phyloP scores from a whole-genome alignment of 2,888 invertebrate genomes.

The Amphiduros pacificus region DNA sequence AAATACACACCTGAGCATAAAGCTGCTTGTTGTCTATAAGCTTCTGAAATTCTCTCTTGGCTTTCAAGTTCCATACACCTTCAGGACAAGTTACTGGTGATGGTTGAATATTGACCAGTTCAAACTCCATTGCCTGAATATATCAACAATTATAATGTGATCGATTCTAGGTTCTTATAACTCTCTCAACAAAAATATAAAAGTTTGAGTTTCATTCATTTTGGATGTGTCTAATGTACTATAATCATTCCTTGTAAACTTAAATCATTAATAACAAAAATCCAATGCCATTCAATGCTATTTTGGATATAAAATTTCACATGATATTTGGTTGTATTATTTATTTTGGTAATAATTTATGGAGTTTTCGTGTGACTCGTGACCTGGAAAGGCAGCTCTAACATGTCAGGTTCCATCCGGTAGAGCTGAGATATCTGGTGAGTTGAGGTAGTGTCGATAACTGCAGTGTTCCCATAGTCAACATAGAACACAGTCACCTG shows the following conservation, averaged over 20 bases:
- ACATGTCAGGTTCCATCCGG: conserved; percentile 30
- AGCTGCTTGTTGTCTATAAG: conserved; percentile 34
- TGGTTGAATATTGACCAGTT: conserved; percentile 73
- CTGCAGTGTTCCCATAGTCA: conserved; percentile 72
- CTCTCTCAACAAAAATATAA: not conserved
- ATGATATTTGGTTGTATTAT: no score
- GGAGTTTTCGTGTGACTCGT: no score
- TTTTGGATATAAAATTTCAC: no score
- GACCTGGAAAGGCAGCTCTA: conserved; percentile 41
- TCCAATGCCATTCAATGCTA: no score
- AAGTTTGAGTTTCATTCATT: not conserved
- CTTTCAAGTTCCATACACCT: conserved; percentile 69
- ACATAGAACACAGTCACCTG: conserved; percentile 65
- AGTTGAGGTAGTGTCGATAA: conserved; percentile 28
- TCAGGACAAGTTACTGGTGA: conserved; percentile 66
- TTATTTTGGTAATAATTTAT: no score
- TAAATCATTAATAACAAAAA: no score
- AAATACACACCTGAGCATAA: conserved; percentile 38
- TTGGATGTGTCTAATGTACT: no score
- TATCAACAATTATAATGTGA: not conserved
- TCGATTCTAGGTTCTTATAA: not conserved
- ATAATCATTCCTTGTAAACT: no score
- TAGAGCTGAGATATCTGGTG: no score
- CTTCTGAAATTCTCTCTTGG: conserved; percentile 52
- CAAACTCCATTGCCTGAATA: conserved; percentile 70